Percentiles rank a stretch among this genome's conserved stretches.
These are phyloP conservation scores for Gopherus flavomarginatus DNA, from an alignment of 2,113 vertebrate species.

Conservation along the genomic window DNA sequence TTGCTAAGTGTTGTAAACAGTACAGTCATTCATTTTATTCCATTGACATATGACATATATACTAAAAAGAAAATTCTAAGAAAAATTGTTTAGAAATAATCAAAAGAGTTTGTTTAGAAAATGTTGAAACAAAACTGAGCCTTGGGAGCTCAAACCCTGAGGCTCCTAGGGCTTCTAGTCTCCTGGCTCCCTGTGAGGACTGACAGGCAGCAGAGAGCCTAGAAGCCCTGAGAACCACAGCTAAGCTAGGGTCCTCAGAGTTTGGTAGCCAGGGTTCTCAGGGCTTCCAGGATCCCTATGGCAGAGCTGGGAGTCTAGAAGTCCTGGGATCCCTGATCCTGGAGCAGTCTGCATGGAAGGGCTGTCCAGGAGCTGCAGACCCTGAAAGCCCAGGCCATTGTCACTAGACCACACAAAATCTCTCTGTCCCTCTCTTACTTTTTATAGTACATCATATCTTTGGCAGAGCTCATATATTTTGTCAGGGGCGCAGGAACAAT, in stretches of 20 bases:
- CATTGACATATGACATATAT: conserved; percentile 15
- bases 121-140: not conserved
- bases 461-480: conserved; percentile 17
- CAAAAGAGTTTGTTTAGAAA: not conserved
- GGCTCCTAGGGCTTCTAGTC: not conserved
- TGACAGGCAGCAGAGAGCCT: not conserved
- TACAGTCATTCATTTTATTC: conserved; percentile 32
- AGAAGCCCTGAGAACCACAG: not conserved
- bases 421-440: not conserved
- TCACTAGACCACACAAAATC: conserved; percentile 48
- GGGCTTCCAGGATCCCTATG: not conserved
- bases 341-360: not conserved
- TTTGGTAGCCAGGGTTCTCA: not conserved
- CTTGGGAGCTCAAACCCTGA: not conserved
- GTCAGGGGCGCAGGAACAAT: no score
- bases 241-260: not conserved
- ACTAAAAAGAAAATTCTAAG: not conserved
- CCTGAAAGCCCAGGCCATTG: not conserved
- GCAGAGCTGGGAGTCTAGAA: not conserved
- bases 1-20: conserved; percentile 60
- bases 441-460: not conserved
- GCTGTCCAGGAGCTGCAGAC: not conserved
- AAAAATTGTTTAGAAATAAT: not conserved
- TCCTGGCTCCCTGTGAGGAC: not conserved
- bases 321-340: not conserved